These are phyloP conservation scores for Loxodonta africana DNA, from an alignment of 2,113 vertebrate species.

Conservation along the genomic window DNA sequence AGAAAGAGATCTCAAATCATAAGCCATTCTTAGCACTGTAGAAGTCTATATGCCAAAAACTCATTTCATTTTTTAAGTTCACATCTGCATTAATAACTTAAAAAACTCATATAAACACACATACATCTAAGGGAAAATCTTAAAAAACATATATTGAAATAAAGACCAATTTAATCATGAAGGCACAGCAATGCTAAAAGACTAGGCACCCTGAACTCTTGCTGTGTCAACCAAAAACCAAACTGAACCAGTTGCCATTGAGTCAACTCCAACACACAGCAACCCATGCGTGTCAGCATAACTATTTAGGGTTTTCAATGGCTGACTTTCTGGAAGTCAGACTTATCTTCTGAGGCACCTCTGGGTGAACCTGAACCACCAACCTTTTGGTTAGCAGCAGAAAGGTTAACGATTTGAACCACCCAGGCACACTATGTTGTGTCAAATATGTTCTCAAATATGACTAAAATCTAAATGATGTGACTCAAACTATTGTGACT, in stretches of 20 bases:
- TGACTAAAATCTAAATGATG: not conserved
- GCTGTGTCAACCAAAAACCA: not conserved
- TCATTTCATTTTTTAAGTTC: conserved; percentile 29
- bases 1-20: not conserved
- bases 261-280: too few relatives aligned
- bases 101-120: not conserved
- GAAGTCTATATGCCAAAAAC: not conserved
- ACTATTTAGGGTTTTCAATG: too few relatives aligned
- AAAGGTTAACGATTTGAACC: too few relatives aligned
- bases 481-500: not conserved
- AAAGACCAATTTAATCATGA: conserved; percentile 23
- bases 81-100: not conserved
- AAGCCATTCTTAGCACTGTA: not conserved
- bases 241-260: too few relatives aligned
- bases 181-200: conserved; percentile 1
- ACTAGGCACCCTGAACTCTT: not conserved
- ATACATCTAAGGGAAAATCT: not conserved
- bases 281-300: too few relatives aligned
- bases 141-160: conserved; percentile 41
- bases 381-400: too few relatives aligned
- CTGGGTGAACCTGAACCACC: too few relatives aligned
- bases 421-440: not conserved
- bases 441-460: conserved; percentile 34
- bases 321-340: too few relatives aligned
- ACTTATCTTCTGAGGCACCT: too few relatives aligned